Evolutionary conservation across 2,797 vertebrate species (phyloP).

Genomic region (Botia kubotai): DNA sequence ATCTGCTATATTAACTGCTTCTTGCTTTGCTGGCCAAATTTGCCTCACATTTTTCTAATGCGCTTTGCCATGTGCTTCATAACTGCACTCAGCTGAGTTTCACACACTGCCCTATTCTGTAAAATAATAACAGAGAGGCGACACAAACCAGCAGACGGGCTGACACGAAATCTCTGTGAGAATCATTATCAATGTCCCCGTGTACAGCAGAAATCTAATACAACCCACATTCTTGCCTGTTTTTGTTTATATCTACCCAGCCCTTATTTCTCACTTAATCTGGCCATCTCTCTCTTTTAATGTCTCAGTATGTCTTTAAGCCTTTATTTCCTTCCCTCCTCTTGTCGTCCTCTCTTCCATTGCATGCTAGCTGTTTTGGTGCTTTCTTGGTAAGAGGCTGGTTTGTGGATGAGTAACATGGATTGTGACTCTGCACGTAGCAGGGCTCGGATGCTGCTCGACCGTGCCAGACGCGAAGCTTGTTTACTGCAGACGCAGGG

Average conservation of each 20-base stretch:
- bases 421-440: constrained; percentile 33
- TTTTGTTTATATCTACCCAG: constrained; percentile 67
- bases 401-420: constrained; percentile 43
- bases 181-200: constrained; percentile 68
- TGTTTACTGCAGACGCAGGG: constrained; percentile 72
- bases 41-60: constrained; percentile 55
- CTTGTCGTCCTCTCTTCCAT: constrained; percentile 12
- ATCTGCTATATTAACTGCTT: constrained; percentile 63
- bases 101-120: constrained; percentile 45
- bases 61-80: constrained; percentile 40
- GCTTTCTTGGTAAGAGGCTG: constrained; percentile 27
- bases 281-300: constrained; percentile 19
- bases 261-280: constrained; percentile 53
- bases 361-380: constrained; percentile 38
- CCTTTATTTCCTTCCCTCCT: constrained; percentile 32
- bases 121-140: not conserved
- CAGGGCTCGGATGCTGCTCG: constrained; percentile 28
- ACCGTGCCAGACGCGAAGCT: constrained; percentile 57
- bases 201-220: constrained; percentile 68
- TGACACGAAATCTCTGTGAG: constrained; percentile 41
- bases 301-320: constrained; percentile 38
- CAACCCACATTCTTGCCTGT: constrained; percentile 68
- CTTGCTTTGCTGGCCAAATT: constrained; percentile 45
- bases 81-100: constrained; percentile 39
- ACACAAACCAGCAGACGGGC: constrained; percentile 43